A percentile compares a stretch with the other conserved stretches of the same genome.
These are phyloP conservation scores for Taphrorychus bicolor DNA, from an alignment of 2,888 invertebrate species.

Conservation along the genomic window DNA sequence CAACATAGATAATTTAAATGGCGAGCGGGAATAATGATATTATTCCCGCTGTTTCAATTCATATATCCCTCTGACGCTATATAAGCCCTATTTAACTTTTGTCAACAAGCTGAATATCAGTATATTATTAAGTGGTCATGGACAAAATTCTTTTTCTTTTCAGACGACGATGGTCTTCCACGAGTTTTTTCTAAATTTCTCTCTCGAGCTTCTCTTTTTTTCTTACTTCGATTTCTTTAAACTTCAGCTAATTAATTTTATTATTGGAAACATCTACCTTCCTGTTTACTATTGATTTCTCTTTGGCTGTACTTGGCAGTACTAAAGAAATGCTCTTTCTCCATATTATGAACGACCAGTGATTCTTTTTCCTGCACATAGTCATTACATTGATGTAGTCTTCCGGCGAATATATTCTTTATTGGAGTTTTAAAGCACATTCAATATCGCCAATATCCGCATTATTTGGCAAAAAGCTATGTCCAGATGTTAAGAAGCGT, in stretches of 20 bases:
- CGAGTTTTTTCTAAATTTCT: too few relatives aligned
- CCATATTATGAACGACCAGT: constrained; percentile 18
- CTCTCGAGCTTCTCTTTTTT: too few relatives aligned
- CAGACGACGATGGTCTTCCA: too few relatives aligned
- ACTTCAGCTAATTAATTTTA: constrained; percentile 19
- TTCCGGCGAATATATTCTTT: constrained; percentile 33
- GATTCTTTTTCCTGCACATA: constrained; percentile 18
- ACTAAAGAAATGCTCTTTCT: constrained; percentile 10
- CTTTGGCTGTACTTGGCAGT: constrained; percentile 1
- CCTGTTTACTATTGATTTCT: constrained; percentile 23
- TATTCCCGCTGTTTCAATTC: too few relatives aligned
- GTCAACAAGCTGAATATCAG: too few relatives aligned
- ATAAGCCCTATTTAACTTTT: too few relatives aligned
- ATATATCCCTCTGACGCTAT: too few relatives aligned
- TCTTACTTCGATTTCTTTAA: constrained; percentile 17
- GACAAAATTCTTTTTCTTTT: too few relatives aligned
- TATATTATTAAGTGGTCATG: too few relatives aligned
- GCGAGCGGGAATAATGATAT: too few relatives aligned
- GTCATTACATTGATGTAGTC: constrained; percentile 34
- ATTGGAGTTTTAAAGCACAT: constrained; percentile 30
- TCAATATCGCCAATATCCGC: constrained; percentile 30
- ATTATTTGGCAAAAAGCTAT: constrained; percentile 31
- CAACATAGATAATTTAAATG: too few relatives aligned
- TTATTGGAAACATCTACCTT: background rate
- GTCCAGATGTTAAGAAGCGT: too few relatives aligned